These are phyloP conservation scores for Trachymyrmex septentrionalis DNA, from an alignment of 1,140 invertebrate genomes.

Conservation along the genomic window DNA sequence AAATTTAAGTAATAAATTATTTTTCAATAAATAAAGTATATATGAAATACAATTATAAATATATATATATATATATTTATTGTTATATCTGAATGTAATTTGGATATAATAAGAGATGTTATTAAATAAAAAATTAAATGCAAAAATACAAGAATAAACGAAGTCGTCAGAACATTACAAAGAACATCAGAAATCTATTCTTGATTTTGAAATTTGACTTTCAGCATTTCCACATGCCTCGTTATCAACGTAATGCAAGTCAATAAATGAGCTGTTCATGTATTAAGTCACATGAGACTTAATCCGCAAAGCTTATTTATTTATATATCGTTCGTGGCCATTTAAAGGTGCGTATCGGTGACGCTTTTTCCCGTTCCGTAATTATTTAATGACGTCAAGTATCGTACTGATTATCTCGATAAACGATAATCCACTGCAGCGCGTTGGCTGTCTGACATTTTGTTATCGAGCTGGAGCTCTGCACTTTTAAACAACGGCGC, in stretches of 20 bases:
- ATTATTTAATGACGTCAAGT: constrained; percentile 49
- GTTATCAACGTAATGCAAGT: constrained; percentile 15
- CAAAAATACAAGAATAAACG: neutral
- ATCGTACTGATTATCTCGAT: constrained; percentile 43
- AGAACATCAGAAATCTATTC: constrained; percentile 16
- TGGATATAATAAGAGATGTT: neutral
- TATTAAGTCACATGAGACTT: neutral
- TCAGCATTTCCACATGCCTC: constrained; percentile 28
- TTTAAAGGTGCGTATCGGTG: constrained; percentile 22
- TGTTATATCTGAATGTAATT: neutral
- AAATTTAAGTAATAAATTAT: too few relatives aligned
- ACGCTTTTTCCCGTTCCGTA: neutral
- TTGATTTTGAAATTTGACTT: neutral
- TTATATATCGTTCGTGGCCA: constrained; percentile 9
- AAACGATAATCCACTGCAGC: constrained; percentile 4
- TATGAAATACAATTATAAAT: too few relatives aligned
- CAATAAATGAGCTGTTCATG: constrained; percentile 28
- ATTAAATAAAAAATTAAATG: neutral
- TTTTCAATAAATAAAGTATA: too few relatives aligned
- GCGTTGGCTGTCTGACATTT: constrained; percentile 45
- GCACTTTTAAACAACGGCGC: constrained; percentile 4
- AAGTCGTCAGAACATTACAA: constrained; percentile 9
- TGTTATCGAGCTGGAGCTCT: neutral
- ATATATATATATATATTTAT: neutral
- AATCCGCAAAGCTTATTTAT: constrained; percentile 11